Conservation (phyloP, 2,888 invertebrate genomes). For the Liposcelis brunnea region DNA sequence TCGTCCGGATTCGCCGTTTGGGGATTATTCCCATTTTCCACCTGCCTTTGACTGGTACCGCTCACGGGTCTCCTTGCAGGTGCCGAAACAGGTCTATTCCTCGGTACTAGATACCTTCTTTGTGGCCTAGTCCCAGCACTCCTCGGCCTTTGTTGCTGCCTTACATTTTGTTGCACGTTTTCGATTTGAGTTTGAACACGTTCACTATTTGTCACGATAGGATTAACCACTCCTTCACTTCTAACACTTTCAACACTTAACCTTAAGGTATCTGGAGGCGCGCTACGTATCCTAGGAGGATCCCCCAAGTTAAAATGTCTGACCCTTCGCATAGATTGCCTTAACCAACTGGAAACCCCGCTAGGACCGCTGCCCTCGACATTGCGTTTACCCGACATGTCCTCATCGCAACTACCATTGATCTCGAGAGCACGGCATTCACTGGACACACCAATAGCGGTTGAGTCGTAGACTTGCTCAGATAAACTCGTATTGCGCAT, state of each 20-base stretch:
- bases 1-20: background rate
- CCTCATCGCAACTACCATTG: constrained; percentile 1
- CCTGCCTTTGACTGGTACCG: no score
- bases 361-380: background rate
- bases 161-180: no score
- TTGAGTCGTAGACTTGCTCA: background rate
- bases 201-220: no score
- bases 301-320: constrained; percentile 31
- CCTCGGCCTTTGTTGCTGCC: no score
- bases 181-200: no score
- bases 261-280: no score
- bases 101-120: background rate
- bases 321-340: constrained; percentile 37
- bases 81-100: background rate
- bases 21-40: background rate
- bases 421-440: background rate
- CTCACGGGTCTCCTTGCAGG: background rate
- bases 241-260: no score
- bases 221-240: no score
- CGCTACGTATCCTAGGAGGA: constrained; percentile 13
- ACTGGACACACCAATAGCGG: background rate
- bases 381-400: background rate
- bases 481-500: background rate
- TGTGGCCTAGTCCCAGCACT: no score
- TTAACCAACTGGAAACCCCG: constrained; percentile 28